phyloP scores from a whole-genome alignment of 2,797 vertebrate species.

The Aldrovandia affinis region DNA sequence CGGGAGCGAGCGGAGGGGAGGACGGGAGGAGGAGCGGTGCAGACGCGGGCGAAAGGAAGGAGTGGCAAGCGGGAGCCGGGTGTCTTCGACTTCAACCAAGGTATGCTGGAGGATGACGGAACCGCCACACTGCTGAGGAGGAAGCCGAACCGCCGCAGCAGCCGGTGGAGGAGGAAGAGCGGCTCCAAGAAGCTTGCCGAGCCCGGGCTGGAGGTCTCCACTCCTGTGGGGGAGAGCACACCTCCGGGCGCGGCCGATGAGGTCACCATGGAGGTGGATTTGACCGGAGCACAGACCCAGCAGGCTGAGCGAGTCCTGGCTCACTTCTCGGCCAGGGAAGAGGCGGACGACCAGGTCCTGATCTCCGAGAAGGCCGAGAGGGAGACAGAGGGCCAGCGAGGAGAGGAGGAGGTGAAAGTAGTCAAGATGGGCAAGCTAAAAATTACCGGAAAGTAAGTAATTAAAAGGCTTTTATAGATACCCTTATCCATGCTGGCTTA shows the following conservation, averaged over 20 bases:
- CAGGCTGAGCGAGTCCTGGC: slow-evolving; percentile 38
- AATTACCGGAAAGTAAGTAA: slow-evolving; percentile 74
- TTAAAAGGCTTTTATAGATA: background rate
- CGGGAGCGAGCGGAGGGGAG: background rate
- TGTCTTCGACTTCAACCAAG: slow-evolving; percentile 57
- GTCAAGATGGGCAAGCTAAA: slow-evolving; percentile 68
- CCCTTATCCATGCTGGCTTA: background rate
- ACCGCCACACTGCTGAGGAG: slow-evolving; percentile 66
- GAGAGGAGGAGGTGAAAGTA: slow-evolving; percentile 63
- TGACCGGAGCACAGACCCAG: slow-evolving; percentile 30
- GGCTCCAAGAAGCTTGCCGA: slow-evolving; percentile 61
- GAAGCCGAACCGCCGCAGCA: slow-evolving; percentile 65
- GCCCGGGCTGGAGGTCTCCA: slow-evolving; percentile 20
- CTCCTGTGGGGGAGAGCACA: slow-evolving; percentile 19
- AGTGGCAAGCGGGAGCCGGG: slow-evolving; percentile 41
- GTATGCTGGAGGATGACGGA: slow-evolving; percentile 68
- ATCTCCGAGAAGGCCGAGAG: slow-evolving; percentile 64
- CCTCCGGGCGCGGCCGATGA: background rate
- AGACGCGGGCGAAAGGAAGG: slow-evolving; percentile 6
- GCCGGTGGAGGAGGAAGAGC: slow-evolving; percentile 72
- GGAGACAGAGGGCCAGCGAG: slow-evolving; percentile 28
- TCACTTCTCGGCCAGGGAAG: slow-evolving; percentile 61
- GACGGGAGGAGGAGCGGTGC: slow-evolving; percentile 10
- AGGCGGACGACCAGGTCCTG: slow-evolving; percentile 70
- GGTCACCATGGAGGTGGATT: slow-evolving; percentile 2